phyloP scores from a whole-genome alignment of 2,113 vertebrate species.

The Onychorhynchus coronatus region DNA sequence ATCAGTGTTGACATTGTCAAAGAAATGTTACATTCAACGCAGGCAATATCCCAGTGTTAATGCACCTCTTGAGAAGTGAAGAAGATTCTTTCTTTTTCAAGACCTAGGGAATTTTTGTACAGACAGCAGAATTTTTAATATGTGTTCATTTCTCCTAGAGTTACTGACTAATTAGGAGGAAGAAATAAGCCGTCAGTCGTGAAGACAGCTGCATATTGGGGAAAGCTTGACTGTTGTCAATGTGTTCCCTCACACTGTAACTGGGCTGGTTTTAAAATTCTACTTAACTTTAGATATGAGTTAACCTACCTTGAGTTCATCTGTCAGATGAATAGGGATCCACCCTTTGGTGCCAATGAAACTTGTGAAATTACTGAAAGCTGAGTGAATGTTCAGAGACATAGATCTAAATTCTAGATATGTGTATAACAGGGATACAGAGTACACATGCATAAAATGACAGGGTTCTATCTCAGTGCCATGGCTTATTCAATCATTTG shows the following conservation, averaged over 20 bases:
- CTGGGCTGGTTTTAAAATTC: not conserved
- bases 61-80: not conserved
- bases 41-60: not conserved
- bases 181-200: not conserved
- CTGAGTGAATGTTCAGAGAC: not conserved
- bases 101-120: not conserved
- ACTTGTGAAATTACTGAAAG: not conserved
- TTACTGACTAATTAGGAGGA: not conserved
- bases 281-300: not conserved
- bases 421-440: not conserved
- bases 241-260: not conserved
- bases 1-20: not conserved
- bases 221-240: not conserved
- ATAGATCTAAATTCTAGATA: not conserved
- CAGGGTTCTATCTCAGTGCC: accelerated
- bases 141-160: not conserved
- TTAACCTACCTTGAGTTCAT: not conserved
- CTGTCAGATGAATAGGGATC: not conserved
- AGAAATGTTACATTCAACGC: not conserved
- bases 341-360: not conserved
- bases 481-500: not conserved
- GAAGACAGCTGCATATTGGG: not conserved
- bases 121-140: not conserved
- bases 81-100: not conserved
- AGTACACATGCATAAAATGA: not conserved